Evolutionary conservation across 2,113 vertebrate species (phyloP).

Genomic region (Cephalopterus ornatus): DNA sequence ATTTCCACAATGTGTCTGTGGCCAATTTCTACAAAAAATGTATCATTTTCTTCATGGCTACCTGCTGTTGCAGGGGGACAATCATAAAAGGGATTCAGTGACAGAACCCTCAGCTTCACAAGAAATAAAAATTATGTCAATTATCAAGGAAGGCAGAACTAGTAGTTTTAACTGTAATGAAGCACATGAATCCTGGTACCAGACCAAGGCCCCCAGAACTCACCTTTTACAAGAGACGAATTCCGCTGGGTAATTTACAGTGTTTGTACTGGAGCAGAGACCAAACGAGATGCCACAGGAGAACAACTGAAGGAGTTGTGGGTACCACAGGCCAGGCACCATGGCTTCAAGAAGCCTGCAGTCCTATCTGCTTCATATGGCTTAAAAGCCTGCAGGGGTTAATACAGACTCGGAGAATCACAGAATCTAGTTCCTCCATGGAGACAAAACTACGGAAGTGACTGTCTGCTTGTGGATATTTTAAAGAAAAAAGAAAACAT

Average conservation of each 20-base stretch:
- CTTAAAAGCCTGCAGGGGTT: background rate
- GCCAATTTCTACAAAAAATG: background rate
- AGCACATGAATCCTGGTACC: background rate
- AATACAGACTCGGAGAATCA: background rate
- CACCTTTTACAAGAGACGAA: background rate
- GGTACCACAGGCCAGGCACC: accelerated
- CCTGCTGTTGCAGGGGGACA: background rate
- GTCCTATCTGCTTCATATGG: background rate
- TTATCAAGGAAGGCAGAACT: background rate
- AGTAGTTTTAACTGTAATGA: background rate
- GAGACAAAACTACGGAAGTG: conserved; percentile 43
- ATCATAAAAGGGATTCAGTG: background rate
- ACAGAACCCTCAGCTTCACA: background rate
- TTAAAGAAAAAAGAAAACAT: conserved; percentile 56
- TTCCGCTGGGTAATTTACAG: background rate
- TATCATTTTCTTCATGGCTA: background rate
- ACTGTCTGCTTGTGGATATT: conserved; percentile 38
- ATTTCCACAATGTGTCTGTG: background rate
- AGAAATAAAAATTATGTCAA: background rate
- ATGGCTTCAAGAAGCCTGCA: background rate
- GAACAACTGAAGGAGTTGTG: background rate
- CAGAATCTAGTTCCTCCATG: background rate
- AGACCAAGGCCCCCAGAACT: background rate
- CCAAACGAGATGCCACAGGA: background rate
- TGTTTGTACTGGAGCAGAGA: background rate